These are phyloP conservation scores for Ganaspis sp. DNA, from an alignment of 1,140 invertebrate genomes.

Conservation along the genomic window DNA sequence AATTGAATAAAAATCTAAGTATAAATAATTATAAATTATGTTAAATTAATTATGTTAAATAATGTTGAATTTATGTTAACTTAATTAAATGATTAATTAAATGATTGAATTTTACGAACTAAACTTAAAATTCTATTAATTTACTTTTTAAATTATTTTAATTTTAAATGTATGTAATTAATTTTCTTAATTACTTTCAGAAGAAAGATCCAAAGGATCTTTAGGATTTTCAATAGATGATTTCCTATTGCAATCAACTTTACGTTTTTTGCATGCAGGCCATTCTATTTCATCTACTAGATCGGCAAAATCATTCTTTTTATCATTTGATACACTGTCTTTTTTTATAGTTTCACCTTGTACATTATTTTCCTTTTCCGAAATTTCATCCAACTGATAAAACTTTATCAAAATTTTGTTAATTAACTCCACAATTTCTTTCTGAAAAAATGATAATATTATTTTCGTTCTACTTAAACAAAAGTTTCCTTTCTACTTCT, in stretches of 20 bases:
- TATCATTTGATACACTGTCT: not conserved
- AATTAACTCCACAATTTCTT: slow-evolving; percentile 53
- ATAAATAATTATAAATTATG: slow-evolving; percentile 23
- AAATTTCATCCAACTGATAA: slow-evolving; percentile 57
- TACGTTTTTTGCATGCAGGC: slow-evolving; percentile 59
- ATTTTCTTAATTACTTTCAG: no score
- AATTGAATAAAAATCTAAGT: slow-evolving; percentile 1
- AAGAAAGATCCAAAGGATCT: not conserved
- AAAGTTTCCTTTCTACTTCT: slow-evolving; percentile 24
- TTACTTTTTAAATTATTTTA: no score
- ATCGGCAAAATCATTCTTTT: not conserved
- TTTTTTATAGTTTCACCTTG: not conserved
- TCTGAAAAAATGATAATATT: slow-evolving; percentile 44
- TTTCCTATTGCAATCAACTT: slow-evolving; percentile 45
- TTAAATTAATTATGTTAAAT: no score
- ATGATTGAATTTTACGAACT: no score
- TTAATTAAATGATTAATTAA: no score
- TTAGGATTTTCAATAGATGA: not conserved
- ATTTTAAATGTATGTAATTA: no score
- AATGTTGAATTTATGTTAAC: no score
- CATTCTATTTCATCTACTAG: slow-evolving; percentile 38
- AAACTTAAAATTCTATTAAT: no score
- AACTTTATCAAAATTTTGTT: slow-evolving; percentile 58
- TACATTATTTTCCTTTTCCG: not conserved
- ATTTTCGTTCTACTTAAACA: not conserved